These are phyloP conservation scores for Dicroscelio sp. DNA, from an alignment of 2,888 invertebrate genomes.

Conservation along the genomic window DNA sequence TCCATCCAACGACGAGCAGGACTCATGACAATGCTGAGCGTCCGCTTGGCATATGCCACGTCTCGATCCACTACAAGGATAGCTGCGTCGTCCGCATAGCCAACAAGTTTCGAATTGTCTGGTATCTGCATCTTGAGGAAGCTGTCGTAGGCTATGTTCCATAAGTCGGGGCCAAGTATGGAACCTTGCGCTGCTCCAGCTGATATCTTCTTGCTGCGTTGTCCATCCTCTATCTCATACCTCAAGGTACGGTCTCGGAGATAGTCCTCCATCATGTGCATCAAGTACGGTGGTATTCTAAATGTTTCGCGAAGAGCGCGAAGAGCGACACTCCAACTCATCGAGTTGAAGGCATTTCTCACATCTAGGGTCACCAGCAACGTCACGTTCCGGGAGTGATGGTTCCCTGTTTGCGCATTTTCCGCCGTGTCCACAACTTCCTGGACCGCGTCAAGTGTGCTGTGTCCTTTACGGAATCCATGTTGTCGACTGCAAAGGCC, in stretches of 20 bases:
- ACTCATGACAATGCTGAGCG: neutral
- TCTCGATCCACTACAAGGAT: no score
- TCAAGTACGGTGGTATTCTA: conserved; percentile 68
- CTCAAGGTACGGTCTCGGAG: conserved; percentile 57
- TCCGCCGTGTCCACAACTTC: no score
- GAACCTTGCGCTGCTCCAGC: conserved; percentile 74
- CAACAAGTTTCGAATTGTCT: no score
- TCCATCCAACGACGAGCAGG: neutral
- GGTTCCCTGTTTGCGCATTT: no score
- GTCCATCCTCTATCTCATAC: conserved; percentile 60
- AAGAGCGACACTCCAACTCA: no score
- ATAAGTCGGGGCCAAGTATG: conserved; percentile 76
- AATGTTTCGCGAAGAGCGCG: conserved; percentile 62
- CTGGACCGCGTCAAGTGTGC: no score
- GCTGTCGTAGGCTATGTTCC: conserved; percentile 77
- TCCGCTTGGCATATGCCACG: neutral
- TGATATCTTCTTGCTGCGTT: neutral
- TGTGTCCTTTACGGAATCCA: no score
- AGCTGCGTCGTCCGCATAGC: no score
- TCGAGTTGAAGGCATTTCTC: no score
- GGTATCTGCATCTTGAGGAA: neutral
- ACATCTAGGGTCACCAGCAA: no score
- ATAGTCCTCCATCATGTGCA: conserved; percentile 66
- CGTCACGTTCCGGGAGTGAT: no score
- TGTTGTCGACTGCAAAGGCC: no score